Base-by-base conservation (phyloP, 1,140 invertebrate genomes). In the Amyelois transitella region DNA sequence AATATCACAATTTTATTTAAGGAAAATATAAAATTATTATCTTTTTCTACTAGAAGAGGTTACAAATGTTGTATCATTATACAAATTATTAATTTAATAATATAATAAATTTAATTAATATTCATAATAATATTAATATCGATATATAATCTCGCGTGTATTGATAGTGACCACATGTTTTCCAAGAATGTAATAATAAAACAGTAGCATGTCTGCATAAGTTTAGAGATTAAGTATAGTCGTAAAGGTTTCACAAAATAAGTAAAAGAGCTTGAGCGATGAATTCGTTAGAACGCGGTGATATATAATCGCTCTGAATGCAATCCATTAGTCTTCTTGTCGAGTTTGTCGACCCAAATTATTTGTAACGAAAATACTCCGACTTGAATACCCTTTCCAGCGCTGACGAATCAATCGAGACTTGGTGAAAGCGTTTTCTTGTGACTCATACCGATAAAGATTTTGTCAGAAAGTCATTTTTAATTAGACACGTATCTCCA, bases 311-410 rank as follows among this genome's bases (percentile, higher is more conserved):
- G 60, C 25, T 53, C 21, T 55, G 58, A 69, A 64, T 62, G 60
- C 66, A 58, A 66, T 69, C 63, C 69, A 72, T 72, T 72, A 66
- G 62, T 67, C 68, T 67, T 63, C 55, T 61, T 66, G 69, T 69
- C 63, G 60, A 62, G 62, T 60, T 54, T 64, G 69, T 69, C 69
- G 61, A 61, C 60, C 61, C 60, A 57, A 62, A 66, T 72, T 72
- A 65, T 64, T 69, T 64, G 28, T 10, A 6, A 32, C 28, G 28
- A 32, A 32, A 32, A 32, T 32, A 32, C 28, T 32, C 28, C 28
- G 10, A 4, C 28, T 32, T 32, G 28, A 32, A 32, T 32, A 32
- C 28, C 28, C n/a, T n/a, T n/a, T n/a, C n/a, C n/a, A n/a, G n/a
- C 28, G 28, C 28, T 32, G 28, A 32, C 28, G 28, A 32, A 32